Evolutionary conservation across 2,888 invertebrate species (phyloP).

Genomic region (Limnephilus auricula): DNA sequence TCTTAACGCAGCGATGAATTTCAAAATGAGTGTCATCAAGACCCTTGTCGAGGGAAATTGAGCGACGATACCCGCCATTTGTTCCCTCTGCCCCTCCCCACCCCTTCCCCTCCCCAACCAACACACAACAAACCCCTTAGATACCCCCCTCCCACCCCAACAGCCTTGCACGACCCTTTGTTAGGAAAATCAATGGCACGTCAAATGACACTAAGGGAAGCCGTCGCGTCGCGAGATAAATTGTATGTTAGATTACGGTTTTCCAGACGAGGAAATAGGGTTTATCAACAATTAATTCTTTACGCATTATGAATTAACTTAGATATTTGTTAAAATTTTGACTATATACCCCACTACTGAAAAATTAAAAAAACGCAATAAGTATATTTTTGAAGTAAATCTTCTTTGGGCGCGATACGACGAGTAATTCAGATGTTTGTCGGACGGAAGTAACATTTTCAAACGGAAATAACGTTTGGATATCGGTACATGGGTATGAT

Average conservation of each 20-base stretch:
- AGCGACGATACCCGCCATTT: conserved; percentile 65
- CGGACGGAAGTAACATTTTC: no score
- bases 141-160: conserved; percentile 8
- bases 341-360: neutral
- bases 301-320: neutral
- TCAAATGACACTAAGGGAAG: conserved; percentile 38
- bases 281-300: neutral
- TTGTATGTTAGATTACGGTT: conserved; percentile 53
- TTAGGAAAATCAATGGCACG: conserved; percentile 66
- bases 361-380: no score
- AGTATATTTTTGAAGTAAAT: no score
- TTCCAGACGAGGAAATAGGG: conserved; percentile 3
- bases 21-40: conserved; percentile 67
- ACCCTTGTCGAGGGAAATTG: conserved; percentile 66
- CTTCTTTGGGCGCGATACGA: no score
- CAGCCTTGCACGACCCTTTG: conserved; percentile 61
- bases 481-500: no score
- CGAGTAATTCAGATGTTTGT: no score
- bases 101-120: neutral
- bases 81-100: conserved; percentile 34
- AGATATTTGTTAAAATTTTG: neutral
- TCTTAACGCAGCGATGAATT: conserved; percentile 66
- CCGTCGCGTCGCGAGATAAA: conserved; percentile 47
- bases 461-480: no score
- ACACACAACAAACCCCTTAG: conserved; percentile 15